phyloP scores from a whole-genome alignment of 2,797 vertebrate genomes.

The Pangasius mekongensis region DNA sequence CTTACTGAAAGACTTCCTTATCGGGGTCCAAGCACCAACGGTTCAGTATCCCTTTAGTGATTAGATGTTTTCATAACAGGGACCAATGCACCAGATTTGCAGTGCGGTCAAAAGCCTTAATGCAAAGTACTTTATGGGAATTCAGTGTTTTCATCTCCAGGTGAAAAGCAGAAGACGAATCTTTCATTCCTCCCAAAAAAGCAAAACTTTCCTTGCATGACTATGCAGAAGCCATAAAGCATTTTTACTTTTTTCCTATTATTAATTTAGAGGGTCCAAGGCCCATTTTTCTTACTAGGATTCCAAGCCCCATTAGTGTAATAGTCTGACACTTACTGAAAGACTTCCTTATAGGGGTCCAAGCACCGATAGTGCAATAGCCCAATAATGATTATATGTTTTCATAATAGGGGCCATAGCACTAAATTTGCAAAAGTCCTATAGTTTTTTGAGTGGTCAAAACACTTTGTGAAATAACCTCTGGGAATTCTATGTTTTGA shows the following conservation, averaged over 20 bases:
- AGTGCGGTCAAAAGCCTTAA: neutral
- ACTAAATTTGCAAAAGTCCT: neutral
- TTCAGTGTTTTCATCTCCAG: neutral
- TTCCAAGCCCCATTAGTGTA: neutral
- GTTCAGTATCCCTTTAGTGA: neutral
- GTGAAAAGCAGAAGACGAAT: neutral
- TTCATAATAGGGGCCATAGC: neutral
- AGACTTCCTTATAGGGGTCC: neutral
- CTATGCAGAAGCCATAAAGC: neutral
- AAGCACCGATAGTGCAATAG: neutral
- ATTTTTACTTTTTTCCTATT: neutral
- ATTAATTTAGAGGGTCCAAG: neutral
- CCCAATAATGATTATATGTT: neutral
- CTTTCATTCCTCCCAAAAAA: neutral
- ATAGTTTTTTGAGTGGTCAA: neutral
- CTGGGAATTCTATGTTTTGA: neutral
- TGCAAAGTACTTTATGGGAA: neutral
- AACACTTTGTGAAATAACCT: neutral
- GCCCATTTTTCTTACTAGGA: neutral
- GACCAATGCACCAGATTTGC: neutral
- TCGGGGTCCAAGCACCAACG: neutral
- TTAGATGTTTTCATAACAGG: neutral
- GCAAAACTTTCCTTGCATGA: neutral
- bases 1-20: neutral
- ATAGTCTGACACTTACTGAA: neutral